Evolutionary conservation across 2,113 vertebrate species (phyloP), one percentile per base, ranked within the genome.

Genomic region (Mellivora capensis): DNA sequence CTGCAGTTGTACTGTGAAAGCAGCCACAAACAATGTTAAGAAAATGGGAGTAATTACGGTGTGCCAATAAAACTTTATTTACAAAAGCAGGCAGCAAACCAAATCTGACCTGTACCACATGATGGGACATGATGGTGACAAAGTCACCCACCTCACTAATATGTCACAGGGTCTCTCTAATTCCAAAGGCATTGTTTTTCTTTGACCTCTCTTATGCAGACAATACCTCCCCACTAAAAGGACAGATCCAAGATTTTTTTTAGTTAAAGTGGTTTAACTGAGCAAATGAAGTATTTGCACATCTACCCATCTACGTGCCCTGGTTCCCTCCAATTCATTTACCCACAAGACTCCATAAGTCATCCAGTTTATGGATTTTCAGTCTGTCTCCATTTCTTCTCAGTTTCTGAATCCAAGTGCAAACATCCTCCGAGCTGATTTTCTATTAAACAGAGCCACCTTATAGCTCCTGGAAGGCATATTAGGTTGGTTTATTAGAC

Each of bases 31-130:
- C 39, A 62, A 44, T 25, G 42, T 23, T 34, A 80, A 72, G 80
- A 71, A 18, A 77, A 49, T 49, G n/a, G 74, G 23, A 54, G 7
- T 29, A 9, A 47, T 17, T 8, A 6, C 8, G 74, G 0, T 93
- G 29, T 84, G 57, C 59, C 25, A 94, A 47, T 90, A 62, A 92
- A 93, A 87, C 74, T 84, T 96, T 95, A 86, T 91, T 87, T 49
- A 64, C 12, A 86, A 83, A 96, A n/a, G 37, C 0, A 47, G 4
- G 37, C 0, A 34, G 2, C 15, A 71, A 25, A 47, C 4, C 54
- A 62, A 11, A 76, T 29, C 25, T 54, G 34, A 49, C 10, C 20
- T 61, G 3, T 52, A 7, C 54, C n/a, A 49, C 29, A 67, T 23
- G 8, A 87, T 10, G 59, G 8, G 9, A 47, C 29, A 7, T 14